Evolutionary conservation across 2,113 vertebrate species (phyloP), one percentile per base, ranked within the genome.

Genomic region (Ceratotherium simum): DNA sequence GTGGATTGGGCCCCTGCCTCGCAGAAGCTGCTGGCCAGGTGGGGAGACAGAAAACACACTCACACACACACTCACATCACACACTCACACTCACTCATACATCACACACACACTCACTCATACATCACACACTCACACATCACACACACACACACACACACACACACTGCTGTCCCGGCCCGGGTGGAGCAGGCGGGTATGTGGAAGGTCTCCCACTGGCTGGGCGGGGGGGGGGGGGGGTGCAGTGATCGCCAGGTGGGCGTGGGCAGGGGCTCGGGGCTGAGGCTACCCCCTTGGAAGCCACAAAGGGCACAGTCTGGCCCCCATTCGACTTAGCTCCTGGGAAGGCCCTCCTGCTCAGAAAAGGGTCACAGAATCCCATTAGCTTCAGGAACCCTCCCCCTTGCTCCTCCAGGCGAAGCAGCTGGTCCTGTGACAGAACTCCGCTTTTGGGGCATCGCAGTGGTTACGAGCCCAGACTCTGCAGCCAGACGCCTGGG

Each of bases 371-470:
- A 1, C 36, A 5, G 17, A 10, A 17, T 4, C 56, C 60, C 25
- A 12, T 29, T 25, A 11, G 17, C 51, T 8, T 13, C 14, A 13
- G 51, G 51, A 54, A 54, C 51, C 51, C 51, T 54, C 51, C 14
- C 51, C 51, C 13, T 54, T 54, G 51, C 51, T 54, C 4, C 62
- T 36, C 73, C 62, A 2, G 36, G 51, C 0, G 0, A 46, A 25
- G 29, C 73, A 39, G 13, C 73, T 2, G 3, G 16, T 54, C 39
- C 36, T 20, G 2, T 3, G 64, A 79, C 33, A 36, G 12, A 39
- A 60, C 8, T 3, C 0, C 0, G 7, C 46, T 54, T 33, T 31
- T 0, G 4, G 75, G 39, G 25, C 39, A 16, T 18, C 4, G 2
- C 48, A 2, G 56, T 3, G n/a, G 46, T 42, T 20, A 36, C 0